Conservation (phyloP, 2,888 invertebrate species). For the Dromius quadrimaculatus region DNA sequence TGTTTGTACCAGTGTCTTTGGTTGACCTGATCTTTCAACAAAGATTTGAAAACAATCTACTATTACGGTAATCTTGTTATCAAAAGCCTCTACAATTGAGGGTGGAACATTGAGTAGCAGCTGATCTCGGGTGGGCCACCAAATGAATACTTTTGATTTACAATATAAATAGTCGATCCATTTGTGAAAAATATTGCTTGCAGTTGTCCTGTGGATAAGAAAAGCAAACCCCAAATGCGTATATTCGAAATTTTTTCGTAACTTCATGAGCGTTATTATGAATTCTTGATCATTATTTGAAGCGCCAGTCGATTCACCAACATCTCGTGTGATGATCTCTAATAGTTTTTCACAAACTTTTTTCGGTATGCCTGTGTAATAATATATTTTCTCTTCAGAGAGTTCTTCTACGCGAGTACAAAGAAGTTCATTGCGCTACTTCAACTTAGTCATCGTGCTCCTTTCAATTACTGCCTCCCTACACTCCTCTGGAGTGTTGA, state of each 20-base stretch:
- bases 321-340: too few species aligned
- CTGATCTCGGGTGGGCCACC: not conserved
- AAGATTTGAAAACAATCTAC: not conserved
- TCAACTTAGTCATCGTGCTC: too few species aligned
- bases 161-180: not conserved
- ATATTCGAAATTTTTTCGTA: not conserved
- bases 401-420: too few species aligned
- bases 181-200: not conserved
- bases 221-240: not conserved
- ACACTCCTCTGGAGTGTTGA: too few species aligned
- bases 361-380: too few species aligned
- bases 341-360: too few species aligned
- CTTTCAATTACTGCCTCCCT: too few species aligned
- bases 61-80: not conserved
- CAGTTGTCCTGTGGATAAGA: not conserved
- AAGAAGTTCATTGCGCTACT: too few species aligned
- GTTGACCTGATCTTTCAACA: not conserved
- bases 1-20: not conserved
- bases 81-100: not conserved
- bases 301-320: too few species aligned
- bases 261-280: too few species aligned
- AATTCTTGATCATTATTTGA: too few species aligned
- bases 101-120: not conserved
- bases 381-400: too few species aligned
- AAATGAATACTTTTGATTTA: not conserved